phyloP scores from a whole-genome alignment of 2,888 invertebrate genomes.

The Lydus trimaculatus region DNA sequence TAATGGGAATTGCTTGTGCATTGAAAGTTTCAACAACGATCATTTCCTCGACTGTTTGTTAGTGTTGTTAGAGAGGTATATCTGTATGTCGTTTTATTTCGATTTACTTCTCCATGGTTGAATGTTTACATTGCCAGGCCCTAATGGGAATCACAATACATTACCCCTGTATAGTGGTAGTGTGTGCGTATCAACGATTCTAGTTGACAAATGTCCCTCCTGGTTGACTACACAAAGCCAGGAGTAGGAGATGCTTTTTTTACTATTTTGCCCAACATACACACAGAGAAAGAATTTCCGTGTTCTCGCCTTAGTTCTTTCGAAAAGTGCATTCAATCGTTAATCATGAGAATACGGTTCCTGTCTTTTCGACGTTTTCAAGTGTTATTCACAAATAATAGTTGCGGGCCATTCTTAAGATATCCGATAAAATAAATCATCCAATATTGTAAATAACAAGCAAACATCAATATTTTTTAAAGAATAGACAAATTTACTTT shows the following conservation, averaged over 20 bases:
- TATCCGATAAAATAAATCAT: constrained; percentile 36
- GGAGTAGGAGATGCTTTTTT: constrained; percentile 50
- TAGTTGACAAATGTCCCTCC: constrained; percentile 58
- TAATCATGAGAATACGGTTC: constrained; percentile 59
- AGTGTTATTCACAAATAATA: constrained; percentile 47
- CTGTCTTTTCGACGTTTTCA: constrained; percentile 47
- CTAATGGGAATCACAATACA: constrained; percentile 60
- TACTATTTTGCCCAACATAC: constrained; percentile 47
- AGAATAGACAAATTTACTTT: background rate
- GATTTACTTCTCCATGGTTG: constrained; percentile 23
- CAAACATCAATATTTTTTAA: background rate
- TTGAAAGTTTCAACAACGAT: constrained; percentile 16
- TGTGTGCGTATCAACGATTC: constrained; percentile 50
- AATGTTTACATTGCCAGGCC: constrained; percentile 36
- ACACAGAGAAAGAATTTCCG: constrained; percentile 57
- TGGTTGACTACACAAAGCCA: constrained; percentile 55
- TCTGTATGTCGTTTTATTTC: constrained; percentile 20
- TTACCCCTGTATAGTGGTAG: constrained; percentile 50
- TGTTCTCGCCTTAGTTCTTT: constrained; percentile 57
- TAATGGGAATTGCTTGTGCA: constrained; percentile 59
- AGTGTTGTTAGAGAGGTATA: constrained; percentile 3
- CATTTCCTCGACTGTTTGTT: constrained; percentile 23
- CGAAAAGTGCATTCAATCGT: constrained; percentile 61
- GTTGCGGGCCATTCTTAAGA: constrained; percentile 43
- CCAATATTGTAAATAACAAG: constrained; percentile 7